phyloP scores from a whole-genome alignment of 2,888 invertebrate genomes.

The Eilema griseolum region DNA sequence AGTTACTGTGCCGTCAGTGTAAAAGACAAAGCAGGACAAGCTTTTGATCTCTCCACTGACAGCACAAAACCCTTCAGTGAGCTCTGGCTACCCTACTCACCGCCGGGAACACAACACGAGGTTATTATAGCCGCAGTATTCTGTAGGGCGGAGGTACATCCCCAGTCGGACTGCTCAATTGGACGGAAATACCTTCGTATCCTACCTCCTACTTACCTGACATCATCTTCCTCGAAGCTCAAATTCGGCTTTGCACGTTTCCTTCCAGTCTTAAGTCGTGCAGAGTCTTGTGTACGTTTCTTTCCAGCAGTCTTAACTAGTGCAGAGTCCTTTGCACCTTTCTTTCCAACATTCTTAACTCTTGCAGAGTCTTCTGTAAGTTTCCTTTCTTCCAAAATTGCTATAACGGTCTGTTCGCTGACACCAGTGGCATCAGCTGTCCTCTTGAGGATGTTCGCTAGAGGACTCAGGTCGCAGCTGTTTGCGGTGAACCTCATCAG shows the following conservation, averaged over 20 bases:
- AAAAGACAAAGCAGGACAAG: no score
- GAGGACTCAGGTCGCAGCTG: constrained; percentile 4
- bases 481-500: background rate
- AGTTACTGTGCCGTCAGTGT: no score
- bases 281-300: background rate
- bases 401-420: background rate
- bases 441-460: constrained; percentile 9
- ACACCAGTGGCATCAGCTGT: constrained; percentile 16
- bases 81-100: no score
- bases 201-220: no score
- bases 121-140: no score
- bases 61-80: no score
- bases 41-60: no score
- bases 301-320: background rate
- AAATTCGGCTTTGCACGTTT: background rate
- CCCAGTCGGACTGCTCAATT: no score
- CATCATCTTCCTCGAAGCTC: no score
- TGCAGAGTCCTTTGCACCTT: background rate
- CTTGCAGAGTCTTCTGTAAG: background rate
- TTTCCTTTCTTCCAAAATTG: background rate
- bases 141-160: no score
- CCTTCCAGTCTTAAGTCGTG: background rate
- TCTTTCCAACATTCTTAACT: background rate
- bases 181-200: no score
- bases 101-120: no score